Evolutionary conservation across 53 echinoderm and acorn worm species (phyloP).

Genomic region (Stichopus horrens): DNA sequence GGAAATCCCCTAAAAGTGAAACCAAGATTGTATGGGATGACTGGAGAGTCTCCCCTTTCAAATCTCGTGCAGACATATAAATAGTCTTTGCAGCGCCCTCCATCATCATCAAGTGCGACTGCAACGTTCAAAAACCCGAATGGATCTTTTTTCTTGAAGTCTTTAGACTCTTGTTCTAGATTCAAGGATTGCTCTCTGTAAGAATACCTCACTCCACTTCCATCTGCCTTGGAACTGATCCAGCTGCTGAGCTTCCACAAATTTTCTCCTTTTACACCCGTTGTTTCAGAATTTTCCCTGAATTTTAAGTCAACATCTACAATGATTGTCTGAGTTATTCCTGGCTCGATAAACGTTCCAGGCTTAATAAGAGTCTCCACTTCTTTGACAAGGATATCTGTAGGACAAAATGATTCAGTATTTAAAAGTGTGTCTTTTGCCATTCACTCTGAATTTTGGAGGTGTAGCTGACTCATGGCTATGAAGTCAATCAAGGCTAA

Average conservation of each 20-base stretch:
- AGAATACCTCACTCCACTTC: slow-evolving; percentile 53
- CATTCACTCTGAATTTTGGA: too few relatives aligned
- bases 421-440: too few relatives aligned
- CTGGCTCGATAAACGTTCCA: slow-evolving; percentile 49
- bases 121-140: slow-evolving; percentile 43
- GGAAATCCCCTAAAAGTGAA: slow-evolving; percentile 56
- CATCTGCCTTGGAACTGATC: slow-evolving; percentile 73
- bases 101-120: slow-evolving; percentile 54
- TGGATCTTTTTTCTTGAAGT: slow-evolving; percentile 59
- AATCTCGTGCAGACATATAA: slow-evolving; percentile 73
- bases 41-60: slow-evolving; percentile 67
- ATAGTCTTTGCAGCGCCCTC: slow-evolving; percentile 64
- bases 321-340: slow-evolving; percentile 51
- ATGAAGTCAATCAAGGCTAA: too few relatives aligned
- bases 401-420: not conserved
- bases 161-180: slow-evolving; percentile 41
- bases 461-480: too few relatives aligned
- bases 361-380: slow-evolving; percentile 52
- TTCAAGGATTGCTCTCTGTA: slow-evolving; percentile 50
- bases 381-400: slow-evolving; percentile 63
- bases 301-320: slow-evolving; percentile 60
- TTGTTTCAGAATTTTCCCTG: slow-evolving; percentile 57
- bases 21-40: slow-evolving; percentile 55
- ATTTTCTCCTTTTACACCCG: slow-evolving; percentile 73
- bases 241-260: slow-evolving; percentile 81